Evolutionary conservation across 2,113 vertebrate species (phyloP), one percentile per base, ranked within the genome.

Genomic region (Pandion haliaetus): DNA sequence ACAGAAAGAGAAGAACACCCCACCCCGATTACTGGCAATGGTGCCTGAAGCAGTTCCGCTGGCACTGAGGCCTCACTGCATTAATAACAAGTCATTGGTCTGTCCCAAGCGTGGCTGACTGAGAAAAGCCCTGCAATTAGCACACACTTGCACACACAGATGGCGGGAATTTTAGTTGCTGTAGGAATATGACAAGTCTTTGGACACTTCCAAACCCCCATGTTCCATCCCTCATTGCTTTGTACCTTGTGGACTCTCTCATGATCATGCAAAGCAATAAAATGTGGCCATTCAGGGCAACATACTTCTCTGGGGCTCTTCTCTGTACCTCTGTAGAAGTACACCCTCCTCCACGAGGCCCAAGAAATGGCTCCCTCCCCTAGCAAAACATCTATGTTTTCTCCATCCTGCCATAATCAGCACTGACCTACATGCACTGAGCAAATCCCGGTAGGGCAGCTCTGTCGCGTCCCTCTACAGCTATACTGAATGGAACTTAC

Each of bases 21-120:
- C 21, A 38, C 12, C 26, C 21, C 1, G 0, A 2, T 21, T 13
- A 8, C 26, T 4, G 32, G 7, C 8, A 57, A 13, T 0, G 12
- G 36, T 20, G 40, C 34, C 57, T 12, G 28, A n/a, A 19, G 52
- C 1, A 1, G 3, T 85, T 17, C 66, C 4, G 4, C 57, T 19
- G n/a, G 45, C 59, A 25, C 59, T 1, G 29, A 55, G 25, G 36
- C 44, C 34, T 55, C 31, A 6, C 49, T 5, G n/a, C 8, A 17
- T 7, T 8, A 29, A 14, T 4, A 55, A 20, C 34, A 11, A 9
- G 10, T 31, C 49, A 18, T 0, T 4, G n/a, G 36, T 44, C 57
- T n/a, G 52, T 34, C 32, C 45, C 44, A 57, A 26, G 52, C 29
- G 44, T 1, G 16, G 23, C 38, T 9, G 13, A 18, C 11, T 3